Evolutionary conservation across 2,888 invertebrate species (phyloP).

Genomic region (Chouioia cunea): DNA sequence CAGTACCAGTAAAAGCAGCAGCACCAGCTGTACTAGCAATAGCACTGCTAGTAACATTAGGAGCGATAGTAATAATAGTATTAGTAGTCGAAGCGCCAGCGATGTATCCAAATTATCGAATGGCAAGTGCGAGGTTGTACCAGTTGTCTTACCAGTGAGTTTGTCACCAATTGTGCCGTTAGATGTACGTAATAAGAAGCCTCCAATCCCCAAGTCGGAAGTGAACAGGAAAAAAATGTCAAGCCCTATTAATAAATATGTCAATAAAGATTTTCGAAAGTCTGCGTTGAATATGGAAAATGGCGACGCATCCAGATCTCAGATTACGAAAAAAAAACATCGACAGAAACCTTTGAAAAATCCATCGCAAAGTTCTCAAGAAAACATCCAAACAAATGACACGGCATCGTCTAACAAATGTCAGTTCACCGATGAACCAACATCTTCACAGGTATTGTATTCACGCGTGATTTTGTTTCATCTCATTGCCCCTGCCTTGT

Average conservation of each 20-base stretch:
- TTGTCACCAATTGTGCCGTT: conserved; percentile 56
- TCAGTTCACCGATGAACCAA: too few species aligned
- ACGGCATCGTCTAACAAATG: conserved; percentile 13
- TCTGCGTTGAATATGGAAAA: conserved; percentile 78
- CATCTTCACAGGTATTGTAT: too few species aligned
- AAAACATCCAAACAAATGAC: conserved; percentile 52
- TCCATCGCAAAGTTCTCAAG: conserved; percentile 65
- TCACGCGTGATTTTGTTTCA: too few species aligned
- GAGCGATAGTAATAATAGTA: too few species aligned
- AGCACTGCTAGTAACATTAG: too few species aligned
- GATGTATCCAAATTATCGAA: too few species aligned
- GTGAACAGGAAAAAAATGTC: conserved; percentile 55
- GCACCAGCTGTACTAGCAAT: too few species aligned
- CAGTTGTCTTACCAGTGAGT: conserved; percentile 55
- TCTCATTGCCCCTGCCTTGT: conserved; percentile 30
- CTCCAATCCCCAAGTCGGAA: conserved; percentile 70
- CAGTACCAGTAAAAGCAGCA: background rate
- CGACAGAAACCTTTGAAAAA: conserved; percentile 63
- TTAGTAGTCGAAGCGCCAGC: too few species aligned
- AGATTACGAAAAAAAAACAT: conserved; percentile 55
- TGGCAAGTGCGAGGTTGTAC: background rate
- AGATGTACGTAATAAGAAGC: conserved; percentile 64
- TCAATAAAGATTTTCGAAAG: conserved; percentile 82
- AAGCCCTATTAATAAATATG: conserved; percentile 59
- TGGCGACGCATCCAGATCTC: conserved; percentile 59